phyloP scores from a whole-genome alignment of 2,797 vertebrate species.

The Phrynocephalus forsythii region DNA sequence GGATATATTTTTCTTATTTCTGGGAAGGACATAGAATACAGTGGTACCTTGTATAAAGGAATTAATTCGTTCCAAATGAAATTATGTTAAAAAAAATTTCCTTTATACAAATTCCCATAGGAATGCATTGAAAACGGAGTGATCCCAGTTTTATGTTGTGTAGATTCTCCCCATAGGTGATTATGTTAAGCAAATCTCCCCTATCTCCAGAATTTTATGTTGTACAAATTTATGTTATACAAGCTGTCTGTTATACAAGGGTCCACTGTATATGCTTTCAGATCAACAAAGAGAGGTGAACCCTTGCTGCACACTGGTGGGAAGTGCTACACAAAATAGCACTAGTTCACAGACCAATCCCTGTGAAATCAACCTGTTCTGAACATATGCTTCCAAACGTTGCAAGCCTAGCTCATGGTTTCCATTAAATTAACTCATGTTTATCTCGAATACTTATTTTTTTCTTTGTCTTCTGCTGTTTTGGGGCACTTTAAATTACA shows the following conservation, averaged over 20 bases:
- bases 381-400: background rate
- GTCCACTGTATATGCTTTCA: background rate
- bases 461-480: slow-evolving; percentile 45
- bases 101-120: no score
- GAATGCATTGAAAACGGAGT: no score
- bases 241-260: no score
- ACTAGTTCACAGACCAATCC: background rate
- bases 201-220: no score
- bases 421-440: background rate
- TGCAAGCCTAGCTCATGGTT: background rate
- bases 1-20: background rate
- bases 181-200: no score
- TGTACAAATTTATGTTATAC: no score
- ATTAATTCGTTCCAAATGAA: no score
- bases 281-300: background rate
- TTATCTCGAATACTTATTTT: slow-evolving; percentile 36
- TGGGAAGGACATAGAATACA: background rate
- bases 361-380: background rate
- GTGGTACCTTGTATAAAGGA: no score
- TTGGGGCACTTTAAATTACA: slow-evolving; percentile 49
- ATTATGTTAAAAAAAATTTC: no score
- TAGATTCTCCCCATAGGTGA: no score
- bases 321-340: background rate
- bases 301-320: background rate
- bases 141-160: no score